Evolutionary conservation across 2,113 vertebrate species (phyloP), one percentile per base, ranked within the genome.

Genomic region (Pygoscelis antarcticus): DNA sequence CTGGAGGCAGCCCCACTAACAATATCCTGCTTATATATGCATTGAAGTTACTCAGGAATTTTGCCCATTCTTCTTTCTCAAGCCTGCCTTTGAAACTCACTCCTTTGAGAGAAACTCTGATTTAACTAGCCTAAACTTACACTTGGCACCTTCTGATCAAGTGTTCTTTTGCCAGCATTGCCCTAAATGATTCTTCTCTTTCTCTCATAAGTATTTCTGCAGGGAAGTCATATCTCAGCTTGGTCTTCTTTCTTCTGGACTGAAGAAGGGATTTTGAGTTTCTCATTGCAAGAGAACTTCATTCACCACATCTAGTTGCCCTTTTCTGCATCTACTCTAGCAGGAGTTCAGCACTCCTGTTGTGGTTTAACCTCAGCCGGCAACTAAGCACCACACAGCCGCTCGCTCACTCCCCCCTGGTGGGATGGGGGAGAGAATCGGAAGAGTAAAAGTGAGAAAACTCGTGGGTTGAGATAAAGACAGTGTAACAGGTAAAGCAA

Each of bases 1-100:
- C 75, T 94, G 68, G 40, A 93, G 85, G 66, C 79, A 91, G 46
- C 42, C 54, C 80, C 70, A 86, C 25, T 3, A 34, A 21, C 46
- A 65, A 70, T 79, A 74, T 80, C n/a, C 79, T 93, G 49, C 71
- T 94, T 93, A 61, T 68, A 72, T 42, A 47, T 65, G 34, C 61
- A 64, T 78, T 90, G 64, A 87, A 94, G 30, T 91, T n/a, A 62
- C 19, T 82, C 68, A 57, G 36, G 74, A 91, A 85, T 96, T 87
- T 91, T 95, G 47, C 52, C 27, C 27, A 22, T 64, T 89, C 47
- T 78, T 84, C 40, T 90, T 85, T 91, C 52, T 85, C 70, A 94
- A 82, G 47, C 16, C 40, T 85, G 52, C 30, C 47, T 93, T 95
- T 87, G 80, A 83, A 97, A 91, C 14, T 76, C 27, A 60, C 11